Percentiles rank a stretch among this genome's conserved stretches.
Evolutionary conservation across 2,113 vertebrate species (phyloP).

Genomic region (Cricetomys ansorgei): DNA sequence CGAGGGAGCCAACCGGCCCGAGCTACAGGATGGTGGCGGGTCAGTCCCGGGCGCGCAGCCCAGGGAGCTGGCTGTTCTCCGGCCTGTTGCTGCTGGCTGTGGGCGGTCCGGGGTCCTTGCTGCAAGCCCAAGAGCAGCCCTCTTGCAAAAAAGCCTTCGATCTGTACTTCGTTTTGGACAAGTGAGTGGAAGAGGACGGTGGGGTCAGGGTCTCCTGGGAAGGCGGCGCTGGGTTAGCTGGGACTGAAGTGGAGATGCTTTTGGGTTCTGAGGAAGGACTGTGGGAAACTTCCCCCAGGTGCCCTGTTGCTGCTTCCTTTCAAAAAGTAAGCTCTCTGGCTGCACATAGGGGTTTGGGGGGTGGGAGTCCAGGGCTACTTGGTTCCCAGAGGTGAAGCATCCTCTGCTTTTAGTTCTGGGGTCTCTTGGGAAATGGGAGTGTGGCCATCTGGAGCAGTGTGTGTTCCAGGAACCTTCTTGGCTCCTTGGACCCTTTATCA

Average conservation of each 20-base stretch:
- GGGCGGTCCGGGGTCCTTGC: background rate
- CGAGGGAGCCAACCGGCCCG: background rate
- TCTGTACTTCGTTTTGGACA: constrained; percentile 96
- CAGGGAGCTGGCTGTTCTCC: constrained; percentile 35
- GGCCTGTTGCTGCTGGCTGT: constrained; percentile 69
- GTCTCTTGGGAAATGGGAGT: background rate
- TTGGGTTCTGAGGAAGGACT: background rate
- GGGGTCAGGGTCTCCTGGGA: background rate
- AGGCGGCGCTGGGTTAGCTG: background rate
- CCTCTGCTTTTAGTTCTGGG: background rate
- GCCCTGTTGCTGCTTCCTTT: background rate
- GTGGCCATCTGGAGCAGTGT: background rate
- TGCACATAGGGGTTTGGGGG: background rate
- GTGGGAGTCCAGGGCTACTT: background rate
- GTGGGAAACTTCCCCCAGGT: background rate
- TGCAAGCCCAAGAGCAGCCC: constrained; percentile 83
- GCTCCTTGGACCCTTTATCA: background rate
- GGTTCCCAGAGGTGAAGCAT: background rate
- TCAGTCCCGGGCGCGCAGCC: background rate
- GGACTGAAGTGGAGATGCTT: background rate
- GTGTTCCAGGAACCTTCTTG: background rate
- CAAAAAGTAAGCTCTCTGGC: background rate
- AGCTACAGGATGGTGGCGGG: constrained; percentile 62
- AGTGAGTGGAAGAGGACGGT: constrained; percentile 85
- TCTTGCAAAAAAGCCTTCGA: constrained; percentile 93